phyloP scores from a whole-genome alignment of 2,888 invertebrate genomes.

The Melipona beecheii region DNA sequence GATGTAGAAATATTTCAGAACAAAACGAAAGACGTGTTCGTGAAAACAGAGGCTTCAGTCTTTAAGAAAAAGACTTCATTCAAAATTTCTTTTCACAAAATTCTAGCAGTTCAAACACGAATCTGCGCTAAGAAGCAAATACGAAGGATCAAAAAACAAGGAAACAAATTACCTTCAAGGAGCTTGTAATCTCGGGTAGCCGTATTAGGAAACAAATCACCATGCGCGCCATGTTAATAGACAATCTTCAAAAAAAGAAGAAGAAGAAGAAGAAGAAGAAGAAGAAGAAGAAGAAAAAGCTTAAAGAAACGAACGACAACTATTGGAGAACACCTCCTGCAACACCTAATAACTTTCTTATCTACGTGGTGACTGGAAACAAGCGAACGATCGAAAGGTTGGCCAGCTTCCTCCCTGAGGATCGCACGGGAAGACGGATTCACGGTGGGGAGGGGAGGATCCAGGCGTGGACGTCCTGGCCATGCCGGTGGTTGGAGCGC shows the following conservation, averaged over 20 bases:
- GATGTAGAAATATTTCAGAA: too few species aligned
- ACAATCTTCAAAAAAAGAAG: neutral
- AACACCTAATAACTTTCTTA: conserved; percentile 9
- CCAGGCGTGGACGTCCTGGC: conserved; percentile 48
- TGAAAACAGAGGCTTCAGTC: too few species aligned
- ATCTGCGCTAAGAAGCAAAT: neutral
- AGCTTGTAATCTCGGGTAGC: neutral
- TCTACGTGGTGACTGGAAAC: neutral
- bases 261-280: neutral
- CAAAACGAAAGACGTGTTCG: too few species aligned
- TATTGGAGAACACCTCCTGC: neutral
- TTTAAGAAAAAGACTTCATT: too few species aligned
- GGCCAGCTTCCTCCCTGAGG: conserved; percentile 8
- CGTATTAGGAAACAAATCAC: neutral
- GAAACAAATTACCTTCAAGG: neutral
- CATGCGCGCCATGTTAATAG: neutral
- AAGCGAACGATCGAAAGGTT: conserved; percentile 2
- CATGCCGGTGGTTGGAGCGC: conserved; percentile 27
- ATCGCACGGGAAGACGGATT: conserved; percentile 4
- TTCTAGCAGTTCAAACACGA: neutral
- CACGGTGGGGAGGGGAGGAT: conserved; percentile 8
- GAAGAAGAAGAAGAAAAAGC: too few species aligned
- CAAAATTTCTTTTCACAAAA: too few species aligned
- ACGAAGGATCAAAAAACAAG: neutral
- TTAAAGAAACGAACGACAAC: neutral